Evolutionary conservation across 2,113 vertebrate genomes (phyloP).

Genomic region (Fregetta grallaria): DNA sequence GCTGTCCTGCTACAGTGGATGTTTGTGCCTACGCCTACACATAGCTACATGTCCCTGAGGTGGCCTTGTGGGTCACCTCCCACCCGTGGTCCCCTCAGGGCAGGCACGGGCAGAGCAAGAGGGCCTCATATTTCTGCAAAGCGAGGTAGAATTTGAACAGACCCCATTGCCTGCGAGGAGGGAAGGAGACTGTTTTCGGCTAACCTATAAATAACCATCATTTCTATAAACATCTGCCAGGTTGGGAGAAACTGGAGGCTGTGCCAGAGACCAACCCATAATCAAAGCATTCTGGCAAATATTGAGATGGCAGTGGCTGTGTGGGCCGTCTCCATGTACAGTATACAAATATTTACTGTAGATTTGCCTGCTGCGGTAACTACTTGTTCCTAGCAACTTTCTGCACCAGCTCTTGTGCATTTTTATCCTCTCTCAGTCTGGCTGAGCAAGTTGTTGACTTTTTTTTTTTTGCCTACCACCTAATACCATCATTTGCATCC

Average conservation of each 20-base stretch:
- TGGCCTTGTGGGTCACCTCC: not conserved
- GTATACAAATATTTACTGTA: slow-evolving; percentile 60
- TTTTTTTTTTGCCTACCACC: not conserved
- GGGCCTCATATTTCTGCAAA: not conserved
- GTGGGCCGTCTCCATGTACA: slow-evolving; percentile 32
- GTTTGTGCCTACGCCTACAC: not conserved
- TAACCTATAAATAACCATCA: slow-evolving; percentile 40
- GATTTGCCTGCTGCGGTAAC: slow-evolving; percentile 7
- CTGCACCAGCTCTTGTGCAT: not conserved
- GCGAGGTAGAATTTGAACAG: not conserved
- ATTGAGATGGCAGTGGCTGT: slow-evolving; percentile 13
- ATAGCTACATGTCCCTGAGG: not conserved
- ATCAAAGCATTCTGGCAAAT: slow-evolving; percentile 44
- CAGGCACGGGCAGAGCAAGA: not conserved
- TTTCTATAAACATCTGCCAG: slow-evolving; percentile 49
- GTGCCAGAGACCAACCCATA: slow-evolving; percentile 43
- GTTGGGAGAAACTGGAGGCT: slow-evolving; percentile 13
- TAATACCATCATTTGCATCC: not conserved
- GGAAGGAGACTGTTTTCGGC: not conserved
- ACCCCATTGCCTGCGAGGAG: not conserved
- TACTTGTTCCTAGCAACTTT: slow-evolving; percentile 26
- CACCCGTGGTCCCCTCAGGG: not conserved
- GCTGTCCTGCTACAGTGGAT: not conserved
- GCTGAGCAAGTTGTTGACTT: not conserved
- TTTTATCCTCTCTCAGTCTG: slow-evolving; percentile 15